phyloP scores from a whole-genome alignment of 2,113 vertebrate species.

The Phyllostomus hastatus region DNA sequence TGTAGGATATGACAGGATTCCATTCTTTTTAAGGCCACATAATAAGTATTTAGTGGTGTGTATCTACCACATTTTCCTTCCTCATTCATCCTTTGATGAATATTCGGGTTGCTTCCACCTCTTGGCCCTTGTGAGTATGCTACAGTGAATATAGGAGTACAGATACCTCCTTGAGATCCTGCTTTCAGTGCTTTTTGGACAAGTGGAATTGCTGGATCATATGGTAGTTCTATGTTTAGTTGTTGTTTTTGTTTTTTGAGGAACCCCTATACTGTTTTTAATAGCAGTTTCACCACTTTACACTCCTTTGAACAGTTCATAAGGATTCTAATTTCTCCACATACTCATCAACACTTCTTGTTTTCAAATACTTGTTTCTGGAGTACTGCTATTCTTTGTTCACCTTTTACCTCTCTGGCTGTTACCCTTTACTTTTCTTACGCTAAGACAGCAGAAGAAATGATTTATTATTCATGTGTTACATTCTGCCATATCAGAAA shows the following conservation, averaged over 20 bases:
- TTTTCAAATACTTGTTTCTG: not conserved
- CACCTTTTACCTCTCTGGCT: not conserved
- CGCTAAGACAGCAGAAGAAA: not conserved
- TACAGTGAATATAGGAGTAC: not conserved
- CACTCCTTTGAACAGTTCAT: not conserved
- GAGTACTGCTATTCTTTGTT: not conserved
- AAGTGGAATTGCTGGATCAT: not conserved
- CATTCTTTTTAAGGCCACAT: not conserved
- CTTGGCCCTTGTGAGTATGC: not conserved
- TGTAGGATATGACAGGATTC: not conserved
- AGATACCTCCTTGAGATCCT: not conserved
- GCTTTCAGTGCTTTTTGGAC: not conserved
- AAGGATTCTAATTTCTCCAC: not conserved
- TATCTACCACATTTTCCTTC: not conserved
- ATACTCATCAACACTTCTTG: not conserved
- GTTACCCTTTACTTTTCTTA: not conserved
- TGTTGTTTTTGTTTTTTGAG: not conserved
- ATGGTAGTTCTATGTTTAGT: not conserved
- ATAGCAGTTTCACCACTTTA: not conserved
- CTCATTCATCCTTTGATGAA: not conserved
- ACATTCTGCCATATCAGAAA: constrained; percentile 43
- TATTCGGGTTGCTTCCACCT: not conserved
- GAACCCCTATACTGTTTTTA: not conserved
- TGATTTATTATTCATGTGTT: constrained; percentile 64
- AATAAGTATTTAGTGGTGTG: not conserved